Evolutionary conservation across 2,113 vertebrate species (phyloP), one percentile per base, ranked within the genome.

Genomic region (Cyprinodon tularosa): DNA sequence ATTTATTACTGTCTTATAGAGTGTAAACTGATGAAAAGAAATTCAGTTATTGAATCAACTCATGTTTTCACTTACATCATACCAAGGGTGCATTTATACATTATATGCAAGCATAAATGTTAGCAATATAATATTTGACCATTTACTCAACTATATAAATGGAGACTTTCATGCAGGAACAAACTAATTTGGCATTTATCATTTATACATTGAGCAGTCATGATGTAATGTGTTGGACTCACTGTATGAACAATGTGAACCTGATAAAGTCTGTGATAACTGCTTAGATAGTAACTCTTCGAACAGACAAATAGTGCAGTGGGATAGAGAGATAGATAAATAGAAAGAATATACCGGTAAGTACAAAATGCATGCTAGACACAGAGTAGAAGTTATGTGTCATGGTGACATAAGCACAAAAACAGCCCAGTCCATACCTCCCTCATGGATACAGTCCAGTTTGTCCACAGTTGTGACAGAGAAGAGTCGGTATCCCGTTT

Each of bases 391-490:
- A 42, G 45, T 2, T 68, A 4, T 12, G 47, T 22, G 44, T 37
- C 13, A 36, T 57, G 0, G 4, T 44, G 66, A 44, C 62, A 44
- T 44, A 40, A 68, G 22, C 38, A 57, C 38, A n/a, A 62, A 62
- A 15, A 15, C 5, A 61, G 6, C 3, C 64, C 57, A 14, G 11
- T 1, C 77, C 95, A 95, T 94, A 98, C 97, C 96, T 95, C 96
- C 97, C 88, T 97, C 95, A 0, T 98, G 96, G 90, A 98, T 96
- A 80, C 96, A 96, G 89, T 98, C 97, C 88, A 98, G 93, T 13
- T 96, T 96, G 65, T 98, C 97, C 91, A 97, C 96, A 60, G 96
- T 96, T 88, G 96, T 96, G 89, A 98, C 90, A 47, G 97, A 97
- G 89, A 98, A 98, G 82, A 98, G 96, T 82, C 92, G 94, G 91